Percentiles rank a stretch among this genome's conserved stretches.
Conservation (phyloP, 1,140 invertebrate species). For the Aphidius gifuensis region DNA sequence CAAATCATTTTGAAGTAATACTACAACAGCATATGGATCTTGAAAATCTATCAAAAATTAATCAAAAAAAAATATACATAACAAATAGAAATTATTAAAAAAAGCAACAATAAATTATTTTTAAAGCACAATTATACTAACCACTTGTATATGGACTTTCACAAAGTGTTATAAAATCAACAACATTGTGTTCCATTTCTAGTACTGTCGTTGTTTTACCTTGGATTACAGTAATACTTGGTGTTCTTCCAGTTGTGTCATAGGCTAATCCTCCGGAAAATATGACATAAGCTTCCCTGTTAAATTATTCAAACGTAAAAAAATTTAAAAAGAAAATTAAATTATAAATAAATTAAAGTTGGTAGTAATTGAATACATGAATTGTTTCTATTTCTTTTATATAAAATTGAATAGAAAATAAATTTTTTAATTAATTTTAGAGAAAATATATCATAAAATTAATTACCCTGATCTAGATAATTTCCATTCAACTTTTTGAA, state of each 20-base stretch:
- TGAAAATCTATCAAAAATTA: constrained; percentile 74
- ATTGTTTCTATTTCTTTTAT: no score
- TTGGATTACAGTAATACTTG: constrained; percentile 93
- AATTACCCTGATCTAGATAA: constrained; percentile 82
- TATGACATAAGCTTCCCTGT: constrained; percentile 83
- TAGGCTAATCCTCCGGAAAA: constrained; percentile 93
- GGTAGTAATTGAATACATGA: neutral
- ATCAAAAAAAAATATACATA: neutral
- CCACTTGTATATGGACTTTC: constrained; percentile 90
- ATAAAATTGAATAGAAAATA: no score
- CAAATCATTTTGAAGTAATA: constrained; percentile 95
- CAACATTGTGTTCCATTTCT: constrained; percentile 98
- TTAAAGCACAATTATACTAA: constrained; percentile 51
- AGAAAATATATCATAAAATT: neutral
- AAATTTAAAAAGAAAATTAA: constrained; percentile 9
- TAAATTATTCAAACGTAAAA: constrained; percentile 27
- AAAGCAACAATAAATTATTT: constrained; percentile 13
- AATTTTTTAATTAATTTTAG: no score
- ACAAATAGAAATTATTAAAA: no score
- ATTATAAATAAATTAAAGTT: constrained; percentile 10
- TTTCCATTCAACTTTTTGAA: constrained; percentile 94
- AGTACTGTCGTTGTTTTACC: constrained; percentile 93
- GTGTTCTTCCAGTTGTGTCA: constrained; percentile 84
- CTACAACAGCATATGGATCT: constrained; percentile 96
- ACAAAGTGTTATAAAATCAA: constrained; percentile 94